These are phyloP conservation scores for Diacarnus erythraeanus DNA, from an alignment of 37 sponge, comb jelly and placozoan species.

Conservation along the genomic window DNA sequence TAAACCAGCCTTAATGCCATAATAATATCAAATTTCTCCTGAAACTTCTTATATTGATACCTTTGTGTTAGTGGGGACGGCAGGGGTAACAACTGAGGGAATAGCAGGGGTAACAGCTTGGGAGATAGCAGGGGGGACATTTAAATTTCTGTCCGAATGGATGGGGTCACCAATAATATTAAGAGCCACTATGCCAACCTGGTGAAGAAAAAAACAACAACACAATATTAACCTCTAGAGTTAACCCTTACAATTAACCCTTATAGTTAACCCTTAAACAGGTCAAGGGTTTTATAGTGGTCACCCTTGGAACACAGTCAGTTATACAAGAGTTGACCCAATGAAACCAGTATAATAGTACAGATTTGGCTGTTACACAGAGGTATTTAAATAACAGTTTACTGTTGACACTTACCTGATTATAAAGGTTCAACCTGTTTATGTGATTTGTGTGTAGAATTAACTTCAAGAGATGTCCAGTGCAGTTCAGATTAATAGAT, in stretches of 20 bases:
- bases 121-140: too few species aligned
- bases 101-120: too few species aligned
- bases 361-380: background rate
- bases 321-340: too few species aligned
- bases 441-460: conserved; percentile 77
- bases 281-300: too few species aligned
- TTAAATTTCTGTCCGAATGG: background rate
- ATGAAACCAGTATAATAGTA: background rate
- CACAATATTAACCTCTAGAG: background rate
- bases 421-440: conserved; percentile 81
- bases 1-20: too few species aligned
- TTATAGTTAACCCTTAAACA: too few species aligned
- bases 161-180: conserved; percentile 67
- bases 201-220: background rate
- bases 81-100: too few species aligned
- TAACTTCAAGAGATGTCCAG: conserved; percentile 65
- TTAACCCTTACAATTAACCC: background rate
- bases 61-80: too few species aligned
- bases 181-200: conserved; percentile 82
- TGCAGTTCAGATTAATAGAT: conserved; percentile 72
- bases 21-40: too few species aligned
- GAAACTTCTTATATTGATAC: too few species aligned
- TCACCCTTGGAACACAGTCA: too few species aligned
- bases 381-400: background rate
- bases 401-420: conserved; percentile 86